Base-by-base conservation (phyloP, 2,113 vertebrate species). In the Phylloscopus trochiloides region DNA sequence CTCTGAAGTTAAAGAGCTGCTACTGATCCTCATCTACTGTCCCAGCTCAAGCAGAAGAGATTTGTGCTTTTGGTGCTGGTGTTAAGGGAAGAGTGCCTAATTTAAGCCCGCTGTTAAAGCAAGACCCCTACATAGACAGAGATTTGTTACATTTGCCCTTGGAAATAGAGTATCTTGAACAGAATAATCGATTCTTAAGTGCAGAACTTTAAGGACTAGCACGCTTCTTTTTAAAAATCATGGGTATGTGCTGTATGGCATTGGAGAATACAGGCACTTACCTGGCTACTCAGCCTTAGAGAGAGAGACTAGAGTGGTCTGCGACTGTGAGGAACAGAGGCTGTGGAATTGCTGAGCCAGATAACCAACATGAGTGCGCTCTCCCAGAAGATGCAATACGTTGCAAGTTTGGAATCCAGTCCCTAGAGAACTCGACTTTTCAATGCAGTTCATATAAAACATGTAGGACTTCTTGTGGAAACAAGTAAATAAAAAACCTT, bases 41-140 rank as follows among this genome's bases (percentile, higher is more conserved):
- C 81, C 62, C 74, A 96, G 77, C 78, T 83, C 50, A 86, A 43
- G 63, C 28, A 73, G 52, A 77, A 92, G 20, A 52, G 43, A 73
- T 74, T 94, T 96, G 93, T 97, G 94, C 94, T 96, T 96, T 92
- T 73, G 55, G 40, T 96, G 94, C 92, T 96, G 90, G 88, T 96
- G 87, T 62, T 48, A 57, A 63, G 31, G 18, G 8, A 31, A 31
- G 73, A 70, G 21, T 52, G 50, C 52, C 91, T 88, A 55, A 78
- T 70, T 76, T 36, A 75, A 73, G 66, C 51, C 43, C 1, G 1
- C 38, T 77, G 34, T 73, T 88, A 75, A 86, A 47, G 58, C 61
- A 50, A 62, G 66, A 82, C 48, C 13, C 7, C 16, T 59, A 8
- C 4, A 36, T 4, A n/a, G 8, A 90, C 13, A 55, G 20, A 71